Evolutionary conservation across 2,888 invertebrate species (phyloP).

Genomic region (Euclidia mi): DNA sequence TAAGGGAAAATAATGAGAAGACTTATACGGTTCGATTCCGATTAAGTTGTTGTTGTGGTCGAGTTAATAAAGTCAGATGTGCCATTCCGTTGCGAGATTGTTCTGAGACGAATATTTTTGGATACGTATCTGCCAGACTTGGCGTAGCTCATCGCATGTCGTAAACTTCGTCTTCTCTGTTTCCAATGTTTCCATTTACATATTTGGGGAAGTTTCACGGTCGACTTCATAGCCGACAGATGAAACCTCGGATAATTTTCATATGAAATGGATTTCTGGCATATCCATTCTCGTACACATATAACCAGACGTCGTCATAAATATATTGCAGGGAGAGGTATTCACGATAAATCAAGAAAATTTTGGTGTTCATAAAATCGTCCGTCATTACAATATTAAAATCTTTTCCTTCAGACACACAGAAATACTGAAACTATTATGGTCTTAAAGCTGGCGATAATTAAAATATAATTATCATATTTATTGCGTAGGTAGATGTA

Average conservation of each 20-base stretch:
- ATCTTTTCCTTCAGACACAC: too few relatives aligned
- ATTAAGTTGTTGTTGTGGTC: conserved; percentile 82
- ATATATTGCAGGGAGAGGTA: conserved; percentile 29
- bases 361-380: conserved; percentile 39
- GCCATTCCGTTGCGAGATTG: conserved; percentile 52
- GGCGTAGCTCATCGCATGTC: conserved; percentile 44
- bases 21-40: conserved; percentile 78
- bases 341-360: conserved; percentile 35
- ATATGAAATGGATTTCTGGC: conserved; percentile 57
- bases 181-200: conserved; percentile 69
- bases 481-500: background rate
- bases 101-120: conserved; percentile 44
- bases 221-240: conserved; percentile 65
- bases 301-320: too few relatives aligned
- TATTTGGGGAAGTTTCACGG: conserved; percentile 64
- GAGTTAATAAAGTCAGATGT: conserved; percentile 68
- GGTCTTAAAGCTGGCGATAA: too few relatives aligned
- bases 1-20: conserved; percentile 86
- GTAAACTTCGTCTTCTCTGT: conserved; percentile 62
- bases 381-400: conserved; percentile 36
- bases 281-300: conserved; percentile 33
- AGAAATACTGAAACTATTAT: conserved; percentile 18
- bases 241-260: conserved; percentile 66
- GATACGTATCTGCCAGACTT: conserved; percentile 38
- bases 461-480: too few relatives aligned